These are phyloP conservation scores for Meteorus cinctellus DNA, from an alignment of 2,888 invertebrate species.

Conservation along the genomic window DNA sequence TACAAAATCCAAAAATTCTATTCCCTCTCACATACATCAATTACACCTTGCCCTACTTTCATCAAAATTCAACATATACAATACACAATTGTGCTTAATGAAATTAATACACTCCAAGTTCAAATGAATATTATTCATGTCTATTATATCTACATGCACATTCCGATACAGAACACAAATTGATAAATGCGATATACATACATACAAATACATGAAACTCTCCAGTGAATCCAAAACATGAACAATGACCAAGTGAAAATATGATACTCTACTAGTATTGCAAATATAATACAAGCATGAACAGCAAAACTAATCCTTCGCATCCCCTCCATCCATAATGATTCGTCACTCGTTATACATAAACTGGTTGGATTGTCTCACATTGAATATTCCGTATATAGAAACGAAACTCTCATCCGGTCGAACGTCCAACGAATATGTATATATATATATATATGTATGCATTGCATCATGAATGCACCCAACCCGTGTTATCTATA, in stretches of 20 bases:
- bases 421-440: neutral
- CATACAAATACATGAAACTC: neutral
- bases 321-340: neutral
- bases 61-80: neutral
- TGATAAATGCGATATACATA: neutral
- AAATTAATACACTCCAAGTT: neutral
- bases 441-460: neutral
- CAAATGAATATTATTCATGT: neutral
- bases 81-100: neutral
- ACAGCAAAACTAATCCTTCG: conserved; percentile 17
- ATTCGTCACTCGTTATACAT: conserved; percentile 28
- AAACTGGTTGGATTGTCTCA: neutral
- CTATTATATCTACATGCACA: neutral
- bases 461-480: neutral
- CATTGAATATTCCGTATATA: conserved; percentile 30
- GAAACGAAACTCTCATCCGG: conserved; percentile 29
- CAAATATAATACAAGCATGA: neutral
- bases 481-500: conserved; percentile 9
- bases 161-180: neutral
- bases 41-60: neutral
- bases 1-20: no score
- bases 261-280: neutral
- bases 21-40: no score
- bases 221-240: neutral
- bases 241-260: neutral